Percentiles rank a stretch among this genome's conserved stretches.
Conservation (phyloP, 2,113 vertebrate genomes). For the Castor canadensis region DNA sequence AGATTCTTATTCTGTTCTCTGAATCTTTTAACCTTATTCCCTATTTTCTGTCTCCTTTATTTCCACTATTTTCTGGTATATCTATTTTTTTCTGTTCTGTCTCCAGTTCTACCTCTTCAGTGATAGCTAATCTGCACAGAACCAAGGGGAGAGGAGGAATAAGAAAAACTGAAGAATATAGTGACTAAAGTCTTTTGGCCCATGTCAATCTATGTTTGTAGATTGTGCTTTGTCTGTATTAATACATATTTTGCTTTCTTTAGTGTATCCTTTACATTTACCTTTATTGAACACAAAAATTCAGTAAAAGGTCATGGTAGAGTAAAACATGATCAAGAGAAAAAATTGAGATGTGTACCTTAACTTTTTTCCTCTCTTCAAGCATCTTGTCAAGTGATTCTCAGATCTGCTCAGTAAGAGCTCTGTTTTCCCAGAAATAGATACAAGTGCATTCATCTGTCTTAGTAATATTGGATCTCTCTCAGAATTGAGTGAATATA, state of each 20-base stretch:
- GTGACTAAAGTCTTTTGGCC: background rate
- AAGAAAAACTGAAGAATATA: background rate
- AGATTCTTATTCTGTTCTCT: background rate
- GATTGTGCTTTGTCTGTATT: background rate
- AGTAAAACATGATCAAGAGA: background rate
- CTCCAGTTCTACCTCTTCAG: background rate
- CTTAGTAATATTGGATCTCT: background rate
- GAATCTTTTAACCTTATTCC: background rate
- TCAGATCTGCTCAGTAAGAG: background rate
- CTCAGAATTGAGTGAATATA: background rate
- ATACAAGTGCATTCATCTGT: background rate
- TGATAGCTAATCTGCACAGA: background rate
- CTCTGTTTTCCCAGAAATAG: background rate
- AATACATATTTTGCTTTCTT: background rate
- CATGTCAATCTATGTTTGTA: background rate
- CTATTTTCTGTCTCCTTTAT: background rate
- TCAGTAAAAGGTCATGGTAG: background rate
- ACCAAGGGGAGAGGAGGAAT: too few species aligned
- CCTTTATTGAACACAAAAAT: background rate
- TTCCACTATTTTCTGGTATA: background rate
- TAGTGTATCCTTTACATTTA: background rate
- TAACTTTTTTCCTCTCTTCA: background rate
- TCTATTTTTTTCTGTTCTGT: background rate
- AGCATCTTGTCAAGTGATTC: background rate
- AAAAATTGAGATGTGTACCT: background rate